Conservation (phyloP, 2,888 invertebrate genomes). For the Cetonia aurata region DNA sequence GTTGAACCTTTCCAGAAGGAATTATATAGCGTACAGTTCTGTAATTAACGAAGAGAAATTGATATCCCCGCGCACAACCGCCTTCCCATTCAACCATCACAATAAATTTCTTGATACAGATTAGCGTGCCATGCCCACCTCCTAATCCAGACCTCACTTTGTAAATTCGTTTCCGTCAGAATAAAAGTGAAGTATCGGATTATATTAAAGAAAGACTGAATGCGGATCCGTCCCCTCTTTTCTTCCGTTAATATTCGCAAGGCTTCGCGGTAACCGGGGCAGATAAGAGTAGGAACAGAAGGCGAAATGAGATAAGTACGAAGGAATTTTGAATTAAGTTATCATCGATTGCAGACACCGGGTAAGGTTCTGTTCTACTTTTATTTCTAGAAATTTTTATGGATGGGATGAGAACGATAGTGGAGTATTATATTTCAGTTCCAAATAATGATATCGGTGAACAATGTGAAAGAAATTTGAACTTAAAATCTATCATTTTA, state of each 20-base stretch:
- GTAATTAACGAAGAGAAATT: slow-evolving; percentile 38
- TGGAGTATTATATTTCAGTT: no score
- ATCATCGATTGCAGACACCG: neutral
- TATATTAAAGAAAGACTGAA: slow-evolving; percentile 24
- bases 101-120: slow-evolving; percentile 16
- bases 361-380: no score
- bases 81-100: neutral
- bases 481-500: no score
- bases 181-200: slow-evolving; percentile 29
- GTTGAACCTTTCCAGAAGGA: slow-evolving; percentile 9
- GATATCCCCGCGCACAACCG: slow-evolving; percentile 1
- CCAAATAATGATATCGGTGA: no score
- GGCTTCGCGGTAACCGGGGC: neutral
- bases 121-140: slow-evolving; percentile 4
- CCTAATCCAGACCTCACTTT: slow-evolving; percentile 23
- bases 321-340: neutral
- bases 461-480: no score
- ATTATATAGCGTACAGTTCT: slow-evolving; percentile 25
- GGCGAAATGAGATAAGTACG: slow-evolving; percentile 12
- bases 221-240: slow-evolving; percentile 29
- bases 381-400: no score
- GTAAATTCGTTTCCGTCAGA: slow-evolving; percentile 21
- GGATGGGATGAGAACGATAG: no score
- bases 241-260: slow-evolving; percentile 29
- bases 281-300: slow-evolving; percentile 13